Percentiles rank a stretch among this genome's conserved stretches.
Conservation (phyloP, 2,113 vertebrate genomes). For the Galemys pyrenaicus region DNA sequence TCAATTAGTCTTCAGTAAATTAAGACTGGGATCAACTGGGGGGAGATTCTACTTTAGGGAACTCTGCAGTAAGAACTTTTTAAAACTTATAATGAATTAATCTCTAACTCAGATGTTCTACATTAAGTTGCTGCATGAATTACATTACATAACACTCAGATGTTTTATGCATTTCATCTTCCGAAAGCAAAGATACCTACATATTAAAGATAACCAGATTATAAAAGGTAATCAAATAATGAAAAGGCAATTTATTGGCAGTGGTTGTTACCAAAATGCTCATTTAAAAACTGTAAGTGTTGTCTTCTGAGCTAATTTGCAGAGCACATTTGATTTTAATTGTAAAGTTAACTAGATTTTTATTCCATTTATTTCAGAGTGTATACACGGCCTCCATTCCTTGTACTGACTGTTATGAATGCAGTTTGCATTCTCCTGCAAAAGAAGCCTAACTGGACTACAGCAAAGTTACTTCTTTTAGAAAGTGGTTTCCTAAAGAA, state of each 20-base stretch:
- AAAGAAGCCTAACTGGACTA: constrained; percentile 81
- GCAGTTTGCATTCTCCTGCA: constrained; percentile 84
- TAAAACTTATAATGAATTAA: neutral
- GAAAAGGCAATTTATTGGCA: neutral
- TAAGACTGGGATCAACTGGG: too few species aligned
- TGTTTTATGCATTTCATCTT: neutral
- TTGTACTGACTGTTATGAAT: constrained; percentile 85
- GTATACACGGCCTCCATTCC: constrained; percentile 80
- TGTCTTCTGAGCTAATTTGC: neutral
- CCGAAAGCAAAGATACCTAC: neutral
- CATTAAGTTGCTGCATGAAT: neutral
- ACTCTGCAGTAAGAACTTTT: too few species aligned
- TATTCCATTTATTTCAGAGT: constrained; percentile 71
- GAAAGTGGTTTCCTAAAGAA: constrained; percentile 84
- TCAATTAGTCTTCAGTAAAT: too few species aligned
- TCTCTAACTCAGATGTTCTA: neutral
- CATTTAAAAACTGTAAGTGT: neutral
- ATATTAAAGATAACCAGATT: neutral
- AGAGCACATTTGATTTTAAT: neutral
- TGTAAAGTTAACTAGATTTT: neutral
- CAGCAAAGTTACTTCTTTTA: constrained; percentile 83
- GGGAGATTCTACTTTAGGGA: too few species aligned
- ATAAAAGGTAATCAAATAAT: neutral
- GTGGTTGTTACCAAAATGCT: neutral
- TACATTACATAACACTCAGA: neutral